A percentile compares a stretch with the other conserved stretches of the same genome.
These are phyloP conservation scores for Telmatochromis brachygnathus DNA, from an alignment of 2,113 vertebrate genomes.

Conservation along the genomic window DNA sequence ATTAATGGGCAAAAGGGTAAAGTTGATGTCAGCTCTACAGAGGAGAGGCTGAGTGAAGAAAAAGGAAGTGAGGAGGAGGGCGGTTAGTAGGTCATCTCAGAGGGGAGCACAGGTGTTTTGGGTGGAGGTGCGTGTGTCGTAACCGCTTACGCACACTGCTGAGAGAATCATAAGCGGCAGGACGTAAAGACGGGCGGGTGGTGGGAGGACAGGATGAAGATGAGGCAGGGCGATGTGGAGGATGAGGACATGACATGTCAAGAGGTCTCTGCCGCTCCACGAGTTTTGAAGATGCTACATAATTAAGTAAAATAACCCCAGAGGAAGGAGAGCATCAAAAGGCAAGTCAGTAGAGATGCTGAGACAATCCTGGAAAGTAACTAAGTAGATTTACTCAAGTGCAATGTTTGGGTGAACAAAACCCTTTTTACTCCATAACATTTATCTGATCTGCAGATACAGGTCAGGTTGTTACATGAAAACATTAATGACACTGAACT, in stretches of 20 bases:
- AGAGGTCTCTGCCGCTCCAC: conserved; percentile 32
- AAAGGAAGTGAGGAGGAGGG: neutral
- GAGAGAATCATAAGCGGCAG: conserved; percentile 8
- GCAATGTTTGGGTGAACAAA: neutral
- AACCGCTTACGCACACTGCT: neutral
- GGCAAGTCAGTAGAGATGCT: neutral
- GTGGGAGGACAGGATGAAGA: conserved; percentile 4
- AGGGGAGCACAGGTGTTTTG: conserved; percentile 27
- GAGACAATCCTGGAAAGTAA: neutral
- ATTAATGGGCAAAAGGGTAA: conserved; percentile 35
- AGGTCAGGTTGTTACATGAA: neutral
- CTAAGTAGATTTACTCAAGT: neutral
- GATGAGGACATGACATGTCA: conserved; percentile 6
- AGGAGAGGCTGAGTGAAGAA: neutral
- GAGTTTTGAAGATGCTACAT: conserved; percentile 31
- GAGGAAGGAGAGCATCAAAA: conserved; percentile 36
- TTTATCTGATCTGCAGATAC: neutral
- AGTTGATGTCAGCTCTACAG: conserved; percentile 1
- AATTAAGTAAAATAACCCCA: conserved; percentile 55
- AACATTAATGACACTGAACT: neutral
- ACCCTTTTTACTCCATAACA: neutral
- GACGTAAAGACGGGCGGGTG: neutral
- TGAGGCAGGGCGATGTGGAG: neutral
- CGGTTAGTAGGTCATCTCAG: conserved; percentile 1
- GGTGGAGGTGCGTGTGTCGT: neutral